Percentiles rank a stretch among this genome's conserved stretches.
These are phyloP conservation scores for Pectinophora gossypiella DNA, from an alignment of 1,140 invertebrate species.

Conservation along the genomic window DNA sequence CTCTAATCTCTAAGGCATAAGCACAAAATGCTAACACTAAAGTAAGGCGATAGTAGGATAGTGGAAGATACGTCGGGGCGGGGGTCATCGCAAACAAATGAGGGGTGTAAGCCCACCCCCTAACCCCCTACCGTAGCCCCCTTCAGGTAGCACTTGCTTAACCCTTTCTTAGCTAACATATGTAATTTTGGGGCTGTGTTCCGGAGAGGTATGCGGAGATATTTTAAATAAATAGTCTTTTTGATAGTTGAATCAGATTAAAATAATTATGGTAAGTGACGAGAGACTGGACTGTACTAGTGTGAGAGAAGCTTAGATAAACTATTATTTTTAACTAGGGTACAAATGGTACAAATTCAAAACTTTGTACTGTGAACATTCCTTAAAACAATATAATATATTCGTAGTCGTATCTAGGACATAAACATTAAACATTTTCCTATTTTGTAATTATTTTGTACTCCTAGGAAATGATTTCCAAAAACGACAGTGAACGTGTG, in stretches of 20 bases:
- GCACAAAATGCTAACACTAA: too few species aligned
- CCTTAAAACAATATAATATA: too few species aligned
- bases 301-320: neutral
- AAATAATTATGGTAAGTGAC: neutral
- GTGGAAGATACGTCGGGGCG: too few species aligned
- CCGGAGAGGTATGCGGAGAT: neutral
- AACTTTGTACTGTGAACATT: too few species aligned
- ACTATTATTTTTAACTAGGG: neutral
- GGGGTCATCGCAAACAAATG: constrained; percentile 74
- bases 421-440: too few species aligned
- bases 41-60: too few species aligned
- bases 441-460: too few species aligned
- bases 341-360: neutral
- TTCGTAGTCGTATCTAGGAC: too few species aligned
- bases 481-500: too few species aligned
- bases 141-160: constrained; percentile 32
- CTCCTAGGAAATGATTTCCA: too few species aligned
- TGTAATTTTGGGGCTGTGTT: neutral
- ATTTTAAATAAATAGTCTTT: constrained; percentile 17
- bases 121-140: constrained; percentile 15
- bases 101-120: constrained; percentile 59
- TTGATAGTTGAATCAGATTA: neutral
- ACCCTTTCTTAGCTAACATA: constrained; percentile 71
- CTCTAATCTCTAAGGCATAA: too few species aligned
- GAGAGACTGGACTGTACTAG: neutral